Evolutionary conservation across 2,888 invertebrate genomes (phyloP), one percentile per base, ranked within the genome.

Genomic region (Selenia dentaria): DNA sequence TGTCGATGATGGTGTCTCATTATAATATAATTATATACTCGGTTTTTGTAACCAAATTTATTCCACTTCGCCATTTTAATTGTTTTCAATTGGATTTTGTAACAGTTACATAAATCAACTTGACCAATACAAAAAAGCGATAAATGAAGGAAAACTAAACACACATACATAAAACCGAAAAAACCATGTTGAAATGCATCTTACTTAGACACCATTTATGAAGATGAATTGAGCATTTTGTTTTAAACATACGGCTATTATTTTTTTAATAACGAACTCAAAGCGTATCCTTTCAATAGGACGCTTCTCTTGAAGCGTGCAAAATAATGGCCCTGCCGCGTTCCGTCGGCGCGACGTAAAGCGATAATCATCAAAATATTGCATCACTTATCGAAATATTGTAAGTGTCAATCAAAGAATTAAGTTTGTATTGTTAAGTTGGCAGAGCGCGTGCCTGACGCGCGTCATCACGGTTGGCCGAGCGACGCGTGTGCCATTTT

Each of bases 361-460:
- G 57, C 73, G 89, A 91, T 91, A 89, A 88, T 89, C 83, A 91
- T 90, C 90, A 79, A 83, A 89, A 88, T 90, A 91, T 91, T 90
- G 91, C 91, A 83, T 91, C 91, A 91, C 89, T 91, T 89, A 89
- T 83, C 82, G 87, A 86, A 88, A 91, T 91, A 91, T 91, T 91
- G 91, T 91, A 91, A 90, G 83, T 89, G 91, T 91, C 91, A 91
- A 91, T 91, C 91, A 91, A 83, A 79, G 85, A 88, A 91, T 91
- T 91, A 91, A 83, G 83, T 79, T 72, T 45, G 75, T 74, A 89
- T 90, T 91, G 89, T 89, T 59, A 65, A 40, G 67, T 78, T 74
- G 76, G 83, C 76, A 79, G 54, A 51, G 72, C 86, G 77, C 77
- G 74, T 79, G 81, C 57, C 46, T 26, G 75, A 67, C 70, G 68